These are phyloP conservation scores for Ara ararauna DNA, from an alignment of 2,797 vertebrate genomes.

Conservation along the genomic window DNA sequence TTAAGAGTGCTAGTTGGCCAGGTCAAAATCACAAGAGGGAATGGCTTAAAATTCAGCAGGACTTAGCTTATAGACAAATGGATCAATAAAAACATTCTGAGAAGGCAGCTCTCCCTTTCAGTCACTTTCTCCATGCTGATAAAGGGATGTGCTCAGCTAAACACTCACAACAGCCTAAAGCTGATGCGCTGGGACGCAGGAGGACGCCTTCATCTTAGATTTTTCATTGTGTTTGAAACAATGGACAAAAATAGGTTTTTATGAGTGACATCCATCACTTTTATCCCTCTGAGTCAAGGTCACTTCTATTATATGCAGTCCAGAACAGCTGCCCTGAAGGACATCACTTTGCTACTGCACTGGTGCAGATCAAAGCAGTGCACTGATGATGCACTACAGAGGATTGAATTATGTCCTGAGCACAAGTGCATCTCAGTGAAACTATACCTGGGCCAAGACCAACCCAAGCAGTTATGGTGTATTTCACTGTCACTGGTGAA, in stretches of 20 bases:
- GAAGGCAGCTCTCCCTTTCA: not conserved
- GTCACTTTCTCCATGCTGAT: not conserved
- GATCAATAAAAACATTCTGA: not conserved
- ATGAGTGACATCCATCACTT: not conserved
- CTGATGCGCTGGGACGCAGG: not conserved
- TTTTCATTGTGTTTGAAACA: not conserved
- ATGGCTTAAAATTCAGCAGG: not conserved
- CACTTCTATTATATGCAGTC: not conserved
- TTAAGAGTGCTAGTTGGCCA: not conserved
- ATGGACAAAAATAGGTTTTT: not conserved
- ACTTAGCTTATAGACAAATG: not conserved
- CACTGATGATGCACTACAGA: not conserved
- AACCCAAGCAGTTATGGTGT: not conserved
- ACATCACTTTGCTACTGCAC: not conserved
- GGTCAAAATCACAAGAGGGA: not conserved
- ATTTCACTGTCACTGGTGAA: not conserved
- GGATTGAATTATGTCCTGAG: not conserved
- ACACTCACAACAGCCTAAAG: not conserved
- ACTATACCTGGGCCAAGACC: not conserved
- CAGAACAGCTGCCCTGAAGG: constrained; percentile 12
- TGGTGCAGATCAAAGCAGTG: not conserved
- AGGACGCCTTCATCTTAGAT: not conserved
- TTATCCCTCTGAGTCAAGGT: not conserved
- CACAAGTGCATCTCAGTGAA: not conserved
- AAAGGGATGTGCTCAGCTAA: not conserved